Base-by-base conservation (phyloP, 92 coral and sea anemone genomes). In the Epizoanthus stellaris region DNA sequence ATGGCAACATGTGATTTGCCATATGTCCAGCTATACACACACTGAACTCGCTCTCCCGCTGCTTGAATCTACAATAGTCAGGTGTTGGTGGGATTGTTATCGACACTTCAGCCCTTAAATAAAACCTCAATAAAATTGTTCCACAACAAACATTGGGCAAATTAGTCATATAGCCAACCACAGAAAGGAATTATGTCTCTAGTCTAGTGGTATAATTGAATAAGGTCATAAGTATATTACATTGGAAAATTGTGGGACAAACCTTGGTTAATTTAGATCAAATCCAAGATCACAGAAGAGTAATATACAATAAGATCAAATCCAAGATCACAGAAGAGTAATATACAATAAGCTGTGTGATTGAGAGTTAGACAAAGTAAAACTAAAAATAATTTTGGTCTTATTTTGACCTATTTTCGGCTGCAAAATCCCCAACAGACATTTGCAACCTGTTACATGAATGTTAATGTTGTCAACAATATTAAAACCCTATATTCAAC, bases 101-200 rank as follows among this genome's bases (percentile, higher is more conserved):
- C 83, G 49, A 30, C 42, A 63, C 43, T 62, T 64, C 49, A 62
- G 17, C 60, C 43, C 14, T 63, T 15, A 10, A 15, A 36, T 79
- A 58, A 79, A 79, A 79, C 56, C 82, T 76, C 83, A 42, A 77
- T 77, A 62, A 79, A 73, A 79, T 4, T 40, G 40, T 64, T 79
- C 71, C 60, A 79, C 38, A 64, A 63, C 72, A 63, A 79, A 79
- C 73, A 21, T 79, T 12, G 58, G 30, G 49, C 45, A 62, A 79
- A 64, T 42, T 21, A 42, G 52, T 40, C 34, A 30, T 4, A 19
- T 23, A 56, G 17, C 83, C 83, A 79, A 79, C 61, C 72, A 45
- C 30, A 15, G 10, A 20, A 45, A 23, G 34, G 72, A 63, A 34
- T n/a, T 64, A 62, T 79, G 83, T 38, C 71, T n/a, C 83, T 20